A percentile compares a stretch with the other conserved stretches of the same genome.
Conservation (phyloP, 35 echinoderm and acorn worm species). For the Patiria miniata region DNA sequence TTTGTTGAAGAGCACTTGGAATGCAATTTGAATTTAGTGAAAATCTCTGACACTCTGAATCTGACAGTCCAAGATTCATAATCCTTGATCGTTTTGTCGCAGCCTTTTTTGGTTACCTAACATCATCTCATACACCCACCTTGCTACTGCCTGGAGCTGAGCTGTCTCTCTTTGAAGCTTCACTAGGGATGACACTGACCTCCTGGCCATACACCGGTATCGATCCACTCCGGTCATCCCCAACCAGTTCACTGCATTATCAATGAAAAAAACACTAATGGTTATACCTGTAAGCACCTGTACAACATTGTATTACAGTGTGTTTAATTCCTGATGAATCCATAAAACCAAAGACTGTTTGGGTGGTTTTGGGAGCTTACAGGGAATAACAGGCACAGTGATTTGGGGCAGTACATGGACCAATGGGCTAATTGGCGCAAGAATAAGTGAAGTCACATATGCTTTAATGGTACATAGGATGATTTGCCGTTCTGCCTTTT, state of each 20-base stretch:
- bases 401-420: too few relatives aligned
- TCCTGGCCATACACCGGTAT: conserved; percentile 85
- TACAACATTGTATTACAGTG: not conserved
- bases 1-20: too few relatives aligned
- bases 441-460: too few relatives aligned
- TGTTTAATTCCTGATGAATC: too few relatives aligned
- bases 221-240: conserved; percentile 70
- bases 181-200: conserved; percentile 75
- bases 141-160: conserved; percentile 82
- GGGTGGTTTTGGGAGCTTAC: not conserved
- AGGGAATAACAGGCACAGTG: not conserved
- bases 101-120: too few relatives aligned
- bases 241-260: conserved; percentile 66
- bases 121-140: too few relatives aligned
- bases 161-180: conserved; percentile 58
- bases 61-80: too few relatives aligned
- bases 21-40: too few relatives aligned
- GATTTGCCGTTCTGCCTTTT: too few relatives aligned
- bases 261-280: not conserved
- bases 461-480: too few relatives aligned
- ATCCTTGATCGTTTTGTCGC: too few relatives aligned
- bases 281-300: not conserved
- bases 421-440: not conserved
- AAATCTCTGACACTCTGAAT: too few relatives aligned
- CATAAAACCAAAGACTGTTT: not conserved